A percentile compares a stretch with the other conserved stretches of the same genome.
Evolutionary conservation across 2,113 vertebrate genomes (phyloP).

Genomic region (Tursiops truncatus): DNA sequence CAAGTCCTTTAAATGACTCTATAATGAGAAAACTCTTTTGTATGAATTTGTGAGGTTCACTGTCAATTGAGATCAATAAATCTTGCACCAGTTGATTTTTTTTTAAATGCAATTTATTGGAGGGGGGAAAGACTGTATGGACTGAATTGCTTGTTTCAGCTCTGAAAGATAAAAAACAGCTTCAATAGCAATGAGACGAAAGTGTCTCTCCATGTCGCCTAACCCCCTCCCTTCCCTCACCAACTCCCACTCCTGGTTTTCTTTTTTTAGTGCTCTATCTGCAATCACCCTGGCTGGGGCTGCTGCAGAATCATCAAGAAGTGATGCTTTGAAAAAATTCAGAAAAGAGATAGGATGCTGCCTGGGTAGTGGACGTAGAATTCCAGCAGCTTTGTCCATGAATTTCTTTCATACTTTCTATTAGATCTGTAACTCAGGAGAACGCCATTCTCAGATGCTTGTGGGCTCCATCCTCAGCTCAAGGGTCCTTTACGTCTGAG

Average conservation of each 20-base stretch:
- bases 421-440: background rate
- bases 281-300: conserved; percentile 69
- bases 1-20: conserved; percentile 71
- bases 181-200: conserved; percentile 55
- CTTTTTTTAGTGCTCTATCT: conserved; percentile 56
- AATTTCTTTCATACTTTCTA: background rate
- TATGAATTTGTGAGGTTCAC: conserved; percentile 81
- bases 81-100: conserved; percentile 78
- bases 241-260: conserved; percentile 59
- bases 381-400: background rate
- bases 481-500: background rate
- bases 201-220: background rate
- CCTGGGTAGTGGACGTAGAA: background rate
- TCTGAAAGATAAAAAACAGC: conserved; percentile 81
- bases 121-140: conserved; percentile 51
- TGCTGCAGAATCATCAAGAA: conserved; percentile 66
- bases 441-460: background rate
- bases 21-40: conserved; percentile 80
- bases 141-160: conserved; percentile 80
- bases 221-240: background rate
- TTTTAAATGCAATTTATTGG: conserved; percentile 74
- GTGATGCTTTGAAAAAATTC: conserved; percentile 69
- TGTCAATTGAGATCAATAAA: conserved; percentile 85
- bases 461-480: background rate
- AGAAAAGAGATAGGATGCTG: conserved; percentile 63